Evolutionary conservation across 2,797 vertebrate species (phyloP), one percentile per base, ranked within the genome.

Genomic region (Micropoecilia bifurca): DNA sequence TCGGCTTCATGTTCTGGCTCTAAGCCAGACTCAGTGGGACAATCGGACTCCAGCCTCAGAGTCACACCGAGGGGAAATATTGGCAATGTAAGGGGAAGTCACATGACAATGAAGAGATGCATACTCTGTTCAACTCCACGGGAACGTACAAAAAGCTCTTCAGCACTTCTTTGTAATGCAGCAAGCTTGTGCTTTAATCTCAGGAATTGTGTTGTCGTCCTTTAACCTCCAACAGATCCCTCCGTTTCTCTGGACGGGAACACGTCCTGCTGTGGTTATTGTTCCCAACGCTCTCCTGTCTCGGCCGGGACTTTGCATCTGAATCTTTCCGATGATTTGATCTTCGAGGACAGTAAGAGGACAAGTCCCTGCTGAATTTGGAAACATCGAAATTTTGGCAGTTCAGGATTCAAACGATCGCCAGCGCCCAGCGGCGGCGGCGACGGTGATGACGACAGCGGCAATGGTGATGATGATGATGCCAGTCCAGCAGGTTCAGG

Each of bases 401-500:
- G 96, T 96, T 96, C 89, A 90, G 92, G 92, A 91, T 91, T 93
- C 82, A 93, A 95, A 71, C 41, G 68, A 43, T 63, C 59, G 36
- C 25, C 68, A 7, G 25, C 41, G 22, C 68, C 68, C 41, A n/a
- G 41, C 1, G 68, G 41, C 22, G 41, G 41, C 5, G 5, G 41
- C 6, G 39, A 9, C 20, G 8, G 22, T n/a, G 66, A n/a, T 14
- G 39, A 43, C 2, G 39, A 69, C 6, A 41, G 45, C 69, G 95
- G 96, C 97, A 95, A 96, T 95, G 95, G 96, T 25, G 36, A 61
- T 28, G 61, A 96, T 95, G 93, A 96, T 95, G 95, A 96, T 95
- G 97, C 96, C 96, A 96, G 96, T 97, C 97, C 97, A 97, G 97
- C 97, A 97, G 96, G 96, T 96, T 97, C 96, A 95, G 97, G 96